Conservation (phyloP, 2,113 vertebrate species). For the Spheniscus mendiculus region DNA sequence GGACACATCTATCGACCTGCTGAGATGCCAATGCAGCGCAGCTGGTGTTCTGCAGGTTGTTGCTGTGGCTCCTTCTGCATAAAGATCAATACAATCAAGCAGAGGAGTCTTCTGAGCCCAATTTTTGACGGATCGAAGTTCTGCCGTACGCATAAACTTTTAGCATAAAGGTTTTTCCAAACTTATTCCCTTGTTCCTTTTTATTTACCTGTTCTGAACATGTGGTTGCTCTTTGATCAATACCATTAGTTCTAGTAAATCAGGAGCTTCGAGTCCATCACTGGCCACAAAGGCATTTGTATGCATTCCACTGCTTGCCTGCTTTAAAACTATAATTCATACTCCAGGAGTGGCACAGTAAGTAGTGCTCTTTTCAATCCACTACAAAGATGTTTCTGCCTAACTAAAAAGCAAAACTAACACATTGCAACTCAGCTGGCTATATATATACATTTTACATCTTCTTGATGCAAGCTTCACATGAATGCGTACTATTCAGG, state of each 20-base stretch:
- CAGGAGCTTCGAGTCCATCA: conserved; percentile 65
- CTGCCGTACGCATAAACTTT: background rate
- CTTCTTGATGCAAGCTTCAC: conserved; percentile 47
- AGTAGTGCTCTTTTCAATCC: conserved; percentile 59
- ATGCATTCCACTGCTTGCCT: conserved; percentile 62
- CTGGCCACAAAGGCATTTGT: conserved; percentile 68
- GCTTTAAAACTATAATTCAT: conserved; percentile 69
- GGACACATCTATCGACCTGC: background rate
- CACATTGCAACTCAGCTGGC: conserved; percentile 53
- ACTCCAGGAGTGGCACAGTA: conserved; percentile 51
- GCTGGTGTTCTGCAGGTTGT: background rate
- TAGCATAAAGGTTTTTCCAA: background rate
- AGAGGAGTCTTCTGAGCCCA: background rate
- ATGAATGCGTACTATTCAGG: conserved; percentile 26
- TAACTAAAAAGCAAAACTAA: conserved; percentile 64
- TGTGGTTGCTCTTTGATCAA: conserved; percentile 61
- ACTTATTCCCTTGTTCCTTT: background rate
- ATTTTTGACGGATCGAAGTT: background rate
- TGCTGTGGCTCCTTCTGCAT: background rate
- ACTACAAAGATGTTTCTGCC: conserved; percentile 65
- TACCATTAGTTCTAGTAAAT: conserved; percentile 59
- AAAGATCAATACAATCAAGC: background rate
- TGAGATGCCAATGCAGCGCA: background rate
- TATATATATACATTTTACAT: conserved; percentile 45
- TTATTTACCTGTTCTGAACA: conserved; percentile 67